phyloP scores from a whole-genome alignment of 2,797 vertebrate species.

The Antennarius maculatus region DNA sequence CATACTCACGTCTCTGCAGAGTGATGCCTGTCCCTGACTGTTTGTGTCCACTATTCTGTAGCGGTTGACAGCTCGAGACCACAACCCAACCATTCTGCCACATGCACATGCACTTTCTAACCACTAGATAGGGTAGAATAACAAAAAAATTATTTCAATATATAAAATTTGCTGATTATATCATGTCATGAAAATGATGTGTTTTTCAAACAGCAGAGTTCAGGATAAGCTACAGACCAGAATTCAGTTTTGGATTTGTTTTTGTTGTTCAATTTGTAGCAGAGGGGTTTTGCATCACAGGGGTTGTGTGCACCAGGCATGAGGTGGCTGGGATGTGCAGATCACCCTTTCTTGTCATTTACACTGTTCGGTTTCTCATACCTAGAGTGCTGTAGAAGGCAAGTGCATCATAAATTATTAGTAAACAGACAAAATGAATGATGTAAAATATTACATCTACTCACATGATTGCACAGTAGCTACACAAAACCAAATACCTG shows the following conservation, averaged over 20 bases:
- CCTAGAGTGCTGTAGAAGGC: constrained; percentile 69
- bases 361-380: constrained; percentile 44
- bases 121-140: constrained; percentile 50
- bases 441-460: neutral
- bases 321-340: constrained; percentile 83
- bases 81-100: constrained; percentile 80
- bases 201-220: neutral
- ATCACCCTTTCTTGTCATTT: constrained; percentile 80
- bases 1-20: constrained; percentile 15
- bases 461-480: neutral
- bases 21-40: constrained; percentile 79
- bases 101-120: constrained; percentile 51
- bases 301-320: constrained; percentile 54
- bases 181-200: neutral
- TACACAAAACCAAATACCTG: neutral
- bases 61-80: constrained; percentile 92
- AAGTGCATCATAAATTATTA: constrained; percentile 26
- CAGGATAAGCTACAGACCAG: neutral
- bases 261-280: neutral
- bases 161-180: neutral
- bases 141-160: neutral
- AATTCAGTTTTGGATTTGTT: neutral
- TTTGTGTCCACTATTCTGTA: constrained; percentile 91
- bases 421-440: neutral
- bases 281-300: neutral